Evolutionary conservation across 35 echinoderm and acorn worm genomes (phyloP), one percentile per base, ranked within the genome.

Genomic region (Heliocidaris erythrogramma): DNA sequence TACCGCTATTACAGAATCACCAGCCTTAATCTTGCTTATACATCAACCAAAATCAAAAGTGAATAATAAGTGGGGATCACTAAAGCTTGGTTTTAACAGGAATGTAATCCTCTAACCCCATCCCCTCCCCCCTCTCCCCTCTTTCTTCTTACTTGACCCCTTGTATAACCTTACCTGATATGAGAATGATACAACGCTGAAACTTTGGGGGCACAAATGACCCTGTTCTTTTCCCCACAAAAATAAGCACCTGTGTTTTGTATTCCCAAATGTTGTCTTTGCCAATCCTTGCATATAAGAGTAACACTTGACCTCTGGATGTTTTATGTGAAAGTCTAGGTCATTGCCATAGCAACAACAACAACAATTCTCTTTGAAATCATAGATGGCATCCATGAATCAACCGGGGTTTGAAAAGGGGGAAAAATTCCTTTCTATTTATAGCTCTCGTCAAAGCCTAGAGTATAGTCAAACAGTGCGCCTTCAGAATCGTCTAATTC

Each of bases 191-290:
- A 21, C 60, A 24, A 69, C 16, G 27, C 17, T 21, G 27, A 69
- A 69, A 69, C 24, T n/a, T 3, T 78, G 27, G 65, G 65, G 21
- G 21, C 27, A 78, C 65, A n/a, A n/a, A 78, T 78, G 65, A 78
- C 65, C 65, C 65, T 24, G 65, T 78, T n/a, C 65, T 24, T 27
- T 78, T 27, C 18, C 52, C 52, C 52, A 56, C 9, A 56, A 56
- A 56, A 78, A 78, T 78, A 78, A 78, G 65, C 65, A 78, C 65
- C 65, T 78, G 65, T 78, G 65, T 78, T 78, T 78, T 78, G 2
- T 78, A 78, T 78, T 78, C 65, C 65, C 65, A 78, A 78, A 78
- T 78, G 65, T 78, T 78, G 65, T 78, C 65, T 78, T 78, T 78
- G 27, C 65, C 65, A 78, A 27, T 78, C 65, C 65, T 78, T 78